Percentiles rank a stretch among this genome's conserved stretches.
Conservation (phyloP, 2,888 invertebrate species). For the Eulithis testata region DNA sequence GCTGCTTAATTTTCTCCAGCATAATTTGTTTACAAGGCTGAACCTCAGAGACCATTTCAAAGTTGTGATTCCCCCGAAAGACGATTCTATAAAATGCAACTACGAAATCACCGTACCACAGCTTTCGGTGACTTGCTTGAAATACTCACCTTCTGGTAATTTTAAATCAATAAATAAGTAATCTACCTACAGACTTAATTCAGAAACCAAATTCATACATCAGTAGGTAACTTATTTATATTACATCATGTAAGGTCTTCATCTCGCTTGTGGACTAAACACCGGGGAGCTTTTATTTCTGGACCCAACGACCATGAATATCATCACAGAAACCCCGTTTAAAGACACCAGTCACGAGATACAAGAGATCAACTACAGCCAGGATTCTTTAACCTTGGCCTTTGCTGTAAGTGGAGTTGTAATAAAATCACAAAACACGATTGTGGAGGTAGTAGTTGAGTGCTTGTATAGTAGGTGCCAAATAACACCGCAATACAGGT, state of each 20-base stretch:
- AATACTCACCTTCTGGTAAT: constrained; percentile 84
- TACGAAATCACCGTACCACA: constrained; percentile 57
- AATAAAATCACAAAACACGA: too few species aligned
- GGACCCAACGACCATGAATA: constrained; percentile 82
- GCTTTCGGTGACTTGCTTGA: constrained; percentile 70
- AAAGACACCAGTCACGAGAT: constrained; percentile 75
- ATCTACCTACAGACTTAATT: too few species aligned
- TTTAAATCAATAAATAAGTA: too few species aligned
- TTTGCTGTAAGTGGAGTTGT: constrained; percentile 74
- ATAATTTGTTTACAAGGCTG: constrained; percentile 57
- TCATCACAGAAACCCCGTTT: constrained; percentile 72
- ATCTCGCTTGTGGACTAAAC: constrained; percentile 84
- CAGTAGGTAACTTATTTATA: not conserved
- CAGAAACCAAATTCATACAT: too few species aligned
- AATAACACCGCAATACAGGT: too few species aligned
- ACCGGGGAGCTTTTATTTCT: constrained; percentile 86
- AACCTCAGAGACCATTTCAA: constrained; percentile 64
- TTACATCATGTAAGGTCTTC: constrained; percentile 65
- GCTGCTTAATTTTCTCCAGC: constrained; percentile 72
- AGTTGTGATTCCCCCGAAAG: constrained; percentile 61
- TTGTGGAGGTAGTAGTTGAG: too few species aligned
- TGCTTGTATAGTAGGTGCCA: too few species aligned
- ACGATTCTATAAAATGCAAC: constrained; percentile 65
- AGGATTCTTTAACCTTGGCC: constrained; percentile 82
- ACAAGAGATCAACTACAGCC: constrained; percentile 79